These are phyloP conservation scores for Neodontobutis hainanensis DNA, from an alignment of 2,113 vertebrate genomes.

Conservation along the genomic window DNA sequence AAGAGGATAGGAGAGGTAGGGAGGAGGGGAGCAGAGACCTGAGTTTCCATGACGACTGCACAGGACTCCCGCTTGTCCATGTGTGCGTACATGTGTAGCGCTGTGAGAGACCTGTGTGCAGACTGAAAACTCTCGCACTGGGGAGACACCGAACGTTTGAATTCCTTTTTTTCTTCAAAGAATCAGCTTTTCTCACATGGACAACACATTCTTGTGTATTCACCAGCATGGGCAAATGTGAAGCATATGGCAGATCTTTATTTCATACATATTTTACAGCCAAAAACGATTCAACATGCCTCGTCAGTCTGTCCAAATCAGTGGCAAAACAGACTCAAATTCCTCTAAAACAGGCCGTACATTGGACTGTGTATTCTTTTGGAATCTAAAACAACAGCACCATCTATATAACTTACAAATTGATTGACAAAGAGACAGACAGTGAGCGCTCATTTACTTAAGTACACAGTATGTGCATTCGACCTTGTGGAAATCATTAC, in stretches of 20 bases:
- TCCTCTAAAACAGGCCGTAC: no score
- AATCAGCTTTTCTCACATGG: slow-evolving; percentile 1
- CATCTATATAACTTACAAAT: background rate
- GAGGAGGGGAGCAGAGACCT: background rate
- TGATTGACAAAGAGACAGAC: background rate
- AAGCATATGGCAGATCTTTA: slow-evolving; percentile 45
- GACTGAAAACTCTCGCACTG: slow-evolving; percentile 11
- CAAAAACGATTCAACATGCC: slow-evolving; percentile 33
- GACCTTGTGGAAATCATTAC: background rate
- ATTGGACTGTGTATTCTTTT: no score
- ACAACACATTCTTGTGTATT: slow-evolving; percentile 3
- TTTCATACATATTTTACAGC: slow-evolving; percentile 31
- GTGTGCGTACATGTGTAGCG: background rate
- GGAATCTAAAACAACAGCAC: no score
- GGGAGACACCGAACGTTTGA: slow-evolving; percentile 33
- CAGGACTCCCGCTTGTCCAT: slow-evolving; percentile 67
- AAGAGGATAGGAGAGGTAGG: slow-evolving; percentile 38
- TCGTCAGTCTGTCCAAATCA: background rate
- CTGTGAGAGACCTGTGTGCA: background rate
- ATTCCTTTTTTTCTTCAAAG: slow-evolving; percentile 9
- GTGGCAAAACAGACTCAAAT: background rate
- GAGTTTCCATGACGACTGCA: slow-evolving; percentile 76
- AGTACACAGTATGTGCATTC: background rate
- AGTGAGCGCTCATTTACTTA: background rate
- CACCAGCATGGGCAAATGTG: slow-evolving; percentile 19